Base-by-base conservation (phyloP, 2,113 vertebrate genomes). In the Notechis scutatus region DNA sequence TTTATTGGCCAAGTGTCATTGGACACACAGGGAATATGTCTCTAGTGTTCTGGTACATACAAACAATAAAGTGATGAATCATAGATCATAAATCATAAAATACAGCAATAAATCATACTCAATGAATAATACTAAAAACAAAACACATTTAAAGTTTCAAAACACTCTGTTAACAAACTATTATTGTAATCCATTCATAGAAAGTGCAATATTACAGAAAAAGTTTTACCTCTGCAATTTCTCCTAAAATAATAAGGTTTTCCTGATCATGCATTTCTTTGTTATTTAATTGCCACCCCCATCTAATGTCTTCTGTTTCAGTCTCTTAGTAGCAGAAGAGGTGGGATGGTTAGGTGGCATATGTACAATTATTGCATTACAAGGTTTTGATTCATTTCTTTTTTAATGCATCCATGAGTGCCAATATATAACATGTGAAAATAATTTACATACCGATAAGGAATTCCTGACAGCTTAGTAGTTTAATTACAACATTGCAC, bases 391-490 rank as follows among this genome's bases (percentile, higher is more conserved):
- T 96, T 96, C 95, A 94, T 97, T 97, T 96, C 94, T 96, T 90
- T 64, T 97, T 96, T 96, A 96, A 96, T 97, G 74, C 95, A 96
- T 94, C 96, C 95, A 94, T 97, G 95, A 96, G 92, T 95, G 96
- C 96, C 96, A 95, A 96, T 96, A 94, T 95, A 94, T 94, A 95
- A 95, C 96, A 96, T 96, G 91, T 94, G 95, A 96, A 50, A 94
- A 96, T 97, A 94, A 98, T 98, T 97, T 97, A 94, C 96, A 97
- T 97, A 95, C 96, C 95, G 96, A 95, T 97, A 96, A 96, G 96
- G 95, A 96, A 94, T 93, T 89, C 96, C 93, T 96, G 96, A 96
- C 97, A 97, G 97, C 96, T 96, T 95, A 96, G 95, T 96, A 92
- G 94, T 95, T 57, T 97, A 96, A 98, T 98, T 97, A 96, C 96